phyloP scores from a whole-genome alignment of 1,140 invertebrate species.

The Eulimnadia texana region DNA sequence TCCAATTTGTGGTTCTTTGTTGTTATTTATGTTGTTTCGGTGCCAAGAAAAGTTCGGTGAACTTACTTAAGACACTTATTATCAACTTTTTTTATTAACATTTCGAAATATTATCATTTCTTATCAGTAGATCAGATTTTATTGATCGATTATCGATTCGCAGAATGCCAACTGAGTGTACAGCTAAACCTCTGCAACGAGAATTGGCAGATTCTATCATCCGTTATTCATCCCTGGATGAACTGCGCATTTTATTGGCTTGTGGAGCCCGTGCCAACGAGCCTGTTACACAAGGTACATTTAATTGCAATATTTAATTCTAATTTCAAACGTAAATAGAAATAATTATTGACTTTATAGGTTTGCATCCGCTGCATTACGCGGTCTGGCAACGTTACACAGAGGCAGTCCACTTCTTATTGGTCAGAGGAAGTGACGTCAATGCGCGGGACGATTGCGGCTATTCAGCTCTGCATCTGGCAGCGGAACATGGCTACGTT shows the following conservation, averaged over 20 bases:
- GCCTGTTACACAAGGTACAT: constrained; percentile 31
- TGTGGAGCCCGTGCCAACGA: constrained; percentile 63
- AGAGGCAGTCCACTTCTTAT: constrained; percentile 58
- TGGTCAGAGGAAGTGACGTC: constrained; percentile 63
- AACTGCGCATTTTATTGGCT: constrained; percentile 66
- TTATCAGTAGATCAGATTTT: too few species aligned
- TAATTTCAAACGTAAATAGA: too few species aligned
- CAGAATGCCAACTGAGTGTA: constrained; percentile 52
- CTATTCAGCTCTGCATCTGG: constrained; percentile 21
- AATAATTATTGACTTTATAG: too few species aligned
- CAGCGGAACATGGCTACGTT: constrained; percentile 25
- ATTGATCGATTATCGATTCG: too few species aligned
- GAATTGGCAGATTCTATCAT: constrained; percentile 81
- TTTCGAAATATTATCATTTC: too few species aligned
- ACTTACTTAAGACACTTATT: too few species aligned
- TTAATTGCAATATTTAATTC: neutral
- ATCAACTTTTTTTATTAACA: too few species aligned
- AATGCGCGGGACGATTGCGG: constrained; percentile 20
- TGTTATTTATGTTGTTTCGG: too few species aligned
- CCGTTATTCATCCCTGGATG: constrained; percentile 66
- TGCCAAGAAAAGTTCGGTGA: too few species aligned
- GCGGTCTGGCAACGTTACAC: constrained; percentile 71
- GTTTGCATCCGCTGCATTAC: constrained; percentile 76
- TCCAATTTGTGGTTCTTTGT: too few species aligned
- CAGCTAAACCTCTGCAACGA: constrained; percentile 49